These are phyloP conservation scores for Neomonachus schauinslandi DNA, from an alignment of 2,113 vertebrate genomes.

Conservation along the genomic window DNA sequence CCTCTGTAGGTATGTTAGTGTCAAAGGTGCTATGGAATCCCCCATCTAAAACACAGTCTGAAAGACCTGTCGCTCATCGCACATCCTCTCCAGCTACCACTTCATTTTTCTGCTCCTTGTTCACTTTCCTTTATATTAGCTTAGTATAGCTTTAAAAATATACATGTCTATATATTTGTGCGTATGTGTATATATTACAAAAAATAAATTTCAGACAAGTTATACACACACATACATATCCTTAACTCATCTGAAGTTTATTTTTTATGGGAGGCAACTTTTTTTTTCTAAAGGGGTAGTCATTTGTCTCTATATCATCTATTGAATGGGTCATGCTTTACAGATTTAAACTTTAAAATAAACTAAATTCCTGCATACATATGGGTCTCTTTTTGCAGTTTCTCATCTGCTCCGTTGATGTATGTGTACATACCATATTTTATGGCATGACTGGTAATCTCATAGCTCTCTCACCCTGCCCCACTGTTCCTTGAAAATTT, in stretches of 20 bases:
- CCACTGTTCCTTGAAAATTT: background rate
- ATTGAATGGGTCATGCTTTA: background rate
- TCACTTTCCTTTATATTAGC: background rate
- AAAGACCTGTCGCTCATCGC: background rate
- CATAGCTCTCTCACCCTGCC: background rate
- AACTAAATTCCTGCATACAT: background rate
- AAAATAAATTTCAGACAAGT: background rate
- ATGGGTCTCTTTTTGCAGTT: background rate
- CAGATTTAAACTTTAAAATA: slow-evolving; percentile 1
- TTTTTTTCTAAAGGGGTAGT: background rate
- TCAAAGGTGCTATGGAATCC: background rate
- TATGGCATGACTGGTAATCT: background rate
- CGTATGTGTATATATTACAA: background rate
- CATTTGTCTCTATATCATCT: background rate
- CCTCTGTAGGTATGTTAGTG: background rate
- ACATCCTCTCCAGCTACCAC: background rate
- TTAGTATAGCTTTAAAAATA: background rate
- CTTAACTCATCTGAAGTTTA: no score
- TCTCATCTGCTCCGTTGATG: background rate
- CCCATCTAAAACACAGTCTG: background rate
- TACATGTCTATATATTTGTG: background rate
- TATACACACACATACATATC: no score
- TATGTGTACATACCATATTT: rapidly evolving
- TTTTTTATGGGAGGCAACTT: background rate
- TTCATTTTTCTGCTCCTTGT: background rate